Conservation (phyloP, 2,888 invertebrate genomes). For the Macrosiphum euphorbiae region DNA sequence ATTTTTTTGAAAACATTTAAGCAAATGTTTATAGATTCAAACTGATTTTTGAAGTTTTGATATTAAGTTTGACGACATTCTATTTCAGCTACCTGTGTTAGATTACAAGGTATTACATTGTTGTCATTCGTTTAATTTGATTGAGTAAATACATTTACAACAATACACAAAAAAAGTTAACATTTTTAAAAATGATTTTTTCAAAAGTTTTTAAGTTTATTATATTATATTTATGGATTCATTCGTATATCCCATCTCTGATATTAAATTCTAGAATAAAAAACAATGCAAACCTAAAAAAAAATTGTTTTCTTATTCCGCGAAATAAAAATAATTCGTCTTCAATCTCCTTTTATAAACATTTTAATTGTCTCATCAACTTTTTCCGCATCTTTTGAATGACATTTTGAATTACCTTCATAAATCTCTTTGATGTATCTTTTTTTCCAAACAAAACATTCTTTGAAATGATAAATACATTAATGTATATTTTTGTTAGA, state of each 20-base stretch:
- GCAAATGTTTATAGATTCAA: neutral
- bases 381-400: neutral
- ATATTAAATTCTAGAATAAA: neutral
- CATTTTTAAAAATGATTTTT: neutral
- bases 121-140: neutral
- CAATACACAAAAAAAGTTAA: neutral
- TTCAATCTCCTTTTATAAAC: conserved; percentile 28
- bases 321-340: conserved; percentile 41
- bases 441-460: neutral
- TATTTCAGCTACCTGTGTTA: neutral
- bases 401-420: conserved; percentile 29
- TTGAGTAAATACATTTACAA: neutral
- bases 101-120: neutral
- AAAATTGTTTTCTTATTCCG: neutral
- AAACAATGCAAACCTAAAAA: neutral
- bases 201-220: neutral
- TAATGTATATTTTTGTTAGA: neutral
- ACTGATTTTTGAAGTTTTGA: neutral
- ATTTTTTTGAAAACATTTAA: neutral
- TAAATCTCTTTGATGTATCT: neutral
- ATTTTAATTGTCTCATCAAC: neutral
- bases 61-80: neutral
- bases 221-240: neutral
- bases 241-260: neutral
- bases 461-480: conserved; percentile 28